phyloP scores from a whole-genome alignment of 2,888 invertebrate species.

The Dorcus parallelipipedus region DNA sequence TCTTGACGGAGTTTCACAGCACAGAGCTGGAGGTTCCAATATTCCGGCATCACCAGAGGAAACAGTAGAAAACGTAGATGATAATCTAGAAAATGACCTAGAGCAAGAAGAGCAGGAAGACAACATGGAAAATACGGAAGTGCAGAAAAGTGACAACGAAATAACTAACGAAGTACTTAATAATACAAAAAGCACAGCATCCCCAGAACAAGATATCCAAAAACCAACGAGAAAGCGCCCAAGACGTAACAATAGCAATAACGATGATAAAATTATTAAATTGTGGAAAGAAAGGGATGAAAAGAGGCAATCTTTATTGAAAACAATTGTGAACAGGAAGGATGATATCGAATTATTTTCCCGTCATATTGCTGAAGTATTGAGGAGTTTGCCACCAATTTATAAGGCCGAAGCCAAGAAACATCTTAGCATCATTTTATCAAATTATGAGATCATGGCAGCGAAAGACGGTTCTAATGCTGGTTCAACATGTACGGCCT shows the following conservation, averaged over 20 bases:
- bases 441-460: constrained; percentile 9
- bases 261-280: constrained; percentile 8
- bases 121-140: constrained; percentile 3
- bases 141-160: constrained; percentile 7
- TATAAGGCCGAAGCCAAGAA: neutral
- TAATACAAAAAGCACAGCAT: too few species aligned
- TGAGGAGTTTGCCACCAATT: constrained; percentile 5
- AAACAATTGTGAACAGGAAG: neutral
- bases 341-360: constrained; percentile 8
- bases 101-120: constrained; percentile 1
- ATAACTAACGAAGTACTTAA: neutral
- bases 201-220: neutral
- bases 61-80: neutral
- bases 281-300: constrained; percentile 12
- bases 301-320: constrained; percentile 1
- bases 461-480: constrained; percentile 4
- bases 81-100: neutral
- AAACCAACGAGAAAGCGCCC: constrained; percentile 1
- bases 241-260: neutral
- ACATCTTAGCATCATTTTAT: constrained; percentile 3
- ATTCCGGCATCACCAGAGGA: constrained; percentile 1
- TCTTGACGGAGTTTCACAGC: constrained; percentile 1
- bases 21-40: constrained; percentile 5
- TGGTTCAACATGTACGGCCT: constrained; percentile 1
- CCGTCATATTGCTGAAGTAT: constrained; percentile 9